These are phyloP conservation scores for Petrophora chlorosata DNA, from an alignment of 2,888 invertebrate species.

Conservation along the genomic window DNA sequence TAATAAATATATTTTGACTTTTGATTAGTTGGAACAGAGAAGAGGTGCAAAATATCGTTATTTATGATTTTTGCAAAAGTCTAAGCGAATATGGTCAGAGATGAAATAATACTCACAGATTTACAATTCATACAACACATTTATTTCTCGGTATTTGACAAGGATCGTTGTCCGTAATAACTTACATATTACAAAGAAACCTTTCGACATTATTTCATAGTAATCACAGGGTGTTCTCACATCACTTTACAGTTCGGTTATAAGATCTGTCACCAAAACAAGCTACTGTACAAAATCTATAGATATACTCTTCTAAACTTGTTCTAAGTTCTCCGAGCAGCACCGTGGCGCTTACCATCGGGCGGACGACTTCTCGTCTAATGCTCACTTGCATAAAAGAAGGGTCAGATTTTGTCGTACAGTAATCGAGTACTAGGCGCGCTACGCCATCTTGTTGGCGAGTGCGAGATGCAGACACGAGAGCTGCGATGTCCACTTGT, in stretches of 20 bases:
- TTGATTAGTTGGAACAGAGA: too few species aligned
- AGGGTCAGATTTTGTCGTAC: not conserved
- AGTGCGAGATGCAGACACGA: constrained; percentile 94
- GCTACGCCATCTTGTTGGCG: constrained; percentile 95
- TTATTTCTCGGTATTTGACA: constrained; percentile 27
- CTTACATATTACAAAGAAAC: constrained; percentile 30
- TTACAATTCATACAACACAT: constrained; percentile 24
- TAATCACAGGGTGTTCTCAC: constrained; percentile 12
- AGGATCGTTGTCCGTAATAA: constrained; percentile 26
- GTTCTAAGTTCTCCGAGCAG: too few species aligned
- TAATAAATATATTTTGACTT: too few species aligned
- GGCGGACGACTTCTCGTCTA: too few species aligned
- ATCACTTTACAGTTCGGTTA: not conserved
- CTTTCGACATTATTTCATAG: constrained; percentile 28
- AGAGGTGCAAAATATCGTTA: too few species aligned
- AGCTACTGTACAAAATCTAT: too few species aligned
- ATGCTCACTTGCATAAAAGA: too few species aligned
- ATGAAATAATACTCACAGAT: too few species aligned
- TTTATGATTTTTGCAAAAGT: too few species aligned
- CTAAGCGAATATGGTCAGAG: not conserved
- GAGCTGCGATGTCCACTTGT: constrained; percentile 98
- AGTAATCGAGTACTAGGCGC: too few species aligned
- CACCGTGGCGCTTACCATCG: too few species aligned
- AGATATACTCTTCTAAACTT: too few species aligned
- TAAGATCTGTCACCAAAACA: not conserved